Conservation (phyloP, 2,888 invertebrate genomes). For the Carterocephalus palaemon region DNA sequence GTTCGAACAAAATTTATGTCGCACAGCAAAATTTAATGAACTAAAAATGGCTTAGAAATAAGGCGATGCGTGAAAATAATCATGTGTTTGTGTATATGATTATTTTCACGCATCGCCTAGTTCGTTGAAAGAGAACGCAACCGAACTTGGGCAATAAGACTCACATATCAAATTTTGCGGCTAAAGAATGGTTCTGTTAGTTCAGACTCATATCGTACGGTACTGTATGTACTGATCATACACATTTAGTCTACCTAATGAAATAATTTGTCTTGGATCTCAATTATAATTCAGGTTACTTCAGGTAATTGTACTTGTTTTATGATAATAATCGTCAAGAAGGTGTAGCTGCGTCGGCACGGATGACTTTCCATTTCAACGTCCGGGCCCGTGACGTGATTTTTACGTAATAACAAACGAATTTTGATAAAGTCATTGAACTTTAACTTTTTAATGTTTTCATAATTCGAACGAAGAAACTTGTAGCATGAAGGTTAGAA, state of each 20-base stretch:
- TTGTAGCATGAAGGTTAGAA: too few relatives aligned
- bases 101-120: not conserved
- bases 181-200: too few relatives aligned
- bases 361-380: constrained; percentile 60
- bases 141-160: constrained; percentile 3
- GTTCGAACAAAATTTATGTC: constrained; percentile 5
- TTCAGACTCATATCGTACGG: too few relatives aligned
- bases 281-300: constrained; percentile 38
- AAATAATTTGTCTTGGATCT: constrained; percentile 31
- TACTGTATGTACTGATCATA: too few relatives aligned
- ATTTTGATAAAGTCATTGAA: constrained; percentile 14
- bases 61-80: too few relatives aligned
- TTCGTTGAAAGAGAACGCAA: not conserved
- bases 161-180: constrained; percentile 10
- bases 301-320: constrained; percentile 25
- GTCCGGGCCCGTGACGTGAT: constrained; percentile 48
- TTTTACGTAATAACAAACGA: constrained; percentile 18
- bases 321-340: constrained; percentile 31
- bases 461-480: too few relatives aligned
- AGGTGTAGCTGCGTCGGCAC: constrained; percentile 12
- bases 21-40: not conserved
- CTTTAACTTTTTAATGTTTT: constrained; percentile 1
- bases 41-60: too few relatives aligned
- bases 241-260: too few relatives aligned
- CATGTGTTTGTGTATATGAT: too few relatives aligned